phyloP scores from a whole-genome alignment of 2,113 vertebrate species.

The Ranitomeya variabilis region DNA sequence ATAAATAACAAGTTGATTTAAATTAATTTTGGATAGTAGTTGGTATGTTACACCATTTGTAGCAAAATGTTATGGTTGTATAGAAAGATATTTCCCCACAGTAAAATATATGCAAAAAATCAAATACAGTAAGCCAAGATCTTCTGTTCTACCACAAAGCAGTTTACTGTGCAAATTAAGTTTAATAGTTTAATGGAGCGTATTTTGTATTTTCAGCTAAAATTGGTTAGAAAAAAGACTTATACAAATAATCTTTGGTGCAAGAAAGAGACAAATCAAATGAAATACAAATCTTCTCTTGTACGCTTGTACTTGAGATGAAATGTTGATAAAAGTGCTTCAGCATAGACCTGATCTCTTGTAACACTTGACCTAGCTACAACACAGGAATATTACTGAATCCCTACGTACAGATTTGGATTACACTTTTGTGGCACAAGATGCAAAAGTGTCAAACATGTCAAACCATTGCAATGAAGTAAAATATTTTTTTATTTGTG shows the following conservation, averaged over 20 bases:
- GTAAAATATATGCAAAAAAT: too few species aligned
- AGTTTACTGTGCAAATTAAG: not conserved
- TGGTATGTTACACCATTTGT: too few species aligned
- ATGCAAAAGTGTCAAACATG: not conserved
- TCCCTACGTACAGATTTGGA: not conserved
- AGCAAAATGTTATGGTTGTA: too few species aligned
- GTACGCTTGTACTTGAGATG: not conserved
- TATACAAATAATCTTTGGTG: not conserved
- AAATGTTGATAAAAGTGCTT: constrained; percentile 21
- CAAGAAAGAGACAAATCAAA: not conserved
- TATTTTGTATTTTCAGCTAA: not conserved
- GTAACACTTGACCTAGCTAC: constrained; percentile 12
- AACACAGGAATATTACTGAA: constrained; percentile 12
- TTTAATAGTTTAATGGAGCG: not conserved
- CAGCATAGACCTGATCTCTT: not conserved
- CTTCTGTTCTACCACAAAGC: not conserved
- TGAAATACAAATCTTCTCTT: constrained; percentile 16
- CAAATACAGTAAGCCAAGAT: not conserved
- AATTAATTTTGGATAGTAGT: not conserved
- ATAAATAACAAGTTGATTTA: not conserved
- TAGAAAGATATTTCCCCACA: too few species aligned
- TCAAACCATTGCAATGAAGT: not conserved
- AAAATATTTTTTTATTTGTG: not conserved
- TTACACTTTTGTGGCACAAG: not conserved
- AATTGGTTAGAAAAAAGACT: not conserved